Conservation (phyloP, 2,888 invertebrate genomes). For the Drosophila setosimentum region DNA sequence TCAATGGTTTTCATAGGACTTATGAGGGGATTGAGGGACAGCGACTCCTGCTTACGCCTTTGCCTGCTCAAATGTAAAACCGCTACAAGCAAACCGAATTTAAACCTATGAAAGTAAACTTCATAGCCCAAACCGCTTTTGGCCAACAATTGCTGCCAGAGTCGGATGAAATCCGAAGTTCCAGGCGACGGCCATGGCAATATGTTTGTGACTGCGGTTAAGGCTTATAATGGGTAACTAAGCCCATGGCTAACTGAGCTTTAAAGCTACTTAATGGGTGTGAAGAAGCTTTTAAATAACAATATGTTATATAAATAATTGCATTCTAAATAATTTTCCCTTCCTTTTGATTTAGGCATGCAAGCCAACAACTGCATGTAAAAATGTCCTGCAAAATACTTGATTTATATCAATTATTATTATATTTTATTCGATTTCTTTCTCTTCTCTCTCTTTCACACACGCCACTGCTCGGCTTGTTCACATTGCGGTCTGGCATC, state of each 20-base stretch:
- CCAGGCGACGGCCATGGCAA: conserved; percentile 10
- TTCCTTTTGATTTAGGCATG: neutral
- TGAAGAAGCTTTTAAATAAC: neutral
- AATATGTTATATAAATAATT: conserved; percentile 3
- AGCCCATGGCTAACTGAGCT: neutral
- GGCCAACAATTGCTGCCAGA: conserved; percentile 21
- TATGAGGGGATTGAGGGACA: neutral
- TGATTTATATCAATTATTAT: neutral
- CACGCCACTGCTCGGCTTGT: neutral
- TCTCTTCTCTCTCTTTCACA: neutral
- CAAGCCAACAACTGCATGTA: neutral
- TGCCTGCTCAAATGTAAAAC: neutral
- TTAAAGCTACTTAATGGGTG: neutral
- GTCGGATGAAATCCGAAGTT: conserved; percentile 12
- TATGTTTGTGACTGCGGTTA: conserved; percentile 4
- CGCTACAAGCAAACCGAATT: neutral
- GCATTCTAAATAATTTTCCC: neutral
- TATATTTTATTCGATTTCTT: neutral
- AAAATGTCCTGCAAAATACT: neutral
- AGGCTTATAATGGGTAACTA: neutral
- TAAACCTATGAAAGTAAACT: conserved; percentile 10
- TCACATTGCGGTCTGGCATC: conserved; percentile 19
- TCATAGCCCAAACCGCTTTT: conserved; percentile 8
- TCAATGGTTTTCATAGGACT: neutral
- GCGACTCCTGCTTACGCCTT: neutral